phyloP scores from a whole-genome alignment of 2,113 vertebrate genomes.

The Crotalus viridis region DNA sequence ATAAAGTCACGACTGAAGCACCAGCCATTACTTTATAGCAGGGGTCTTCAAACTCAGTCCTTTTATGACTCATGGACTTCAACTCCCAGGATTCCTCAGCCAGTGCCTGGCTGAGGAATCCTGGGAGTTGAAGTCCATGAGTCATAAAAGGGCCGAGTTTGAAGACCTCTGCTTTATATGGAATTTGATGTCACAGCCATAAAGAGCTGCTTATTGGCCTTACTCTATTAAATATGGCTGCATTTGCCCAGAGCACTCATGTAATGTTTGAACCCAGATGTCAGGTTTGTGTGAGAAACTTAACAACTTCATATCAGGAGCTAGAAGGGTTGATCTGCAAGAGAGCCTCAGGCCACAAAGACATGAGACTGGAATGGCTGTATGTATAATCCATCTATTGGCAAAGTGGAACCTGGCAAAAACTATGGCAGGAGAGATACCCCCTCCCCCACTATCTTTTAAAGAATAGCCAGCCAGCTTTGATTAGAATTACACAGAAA shows the following conservation, averaged over 20 bases:
- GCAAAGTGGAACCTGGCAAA: background rate
- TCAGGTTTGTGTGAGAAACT: background rate
- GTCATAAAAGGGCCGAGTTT: too few relatives aligned
- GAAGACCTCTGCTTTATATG: background rate
- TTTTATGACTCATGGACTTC: too few relatives aligned
- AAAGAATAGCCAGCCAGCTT: background rate
- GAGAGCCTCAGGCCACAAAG: background rate
- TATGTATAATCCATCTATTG: background rate
- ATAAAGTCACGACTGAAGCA: too few relatives aligned
- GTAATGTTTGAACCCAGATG: background rate
- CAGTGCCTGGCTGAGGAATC: too few relatives aligned
- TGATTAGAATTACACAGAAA: background rate
- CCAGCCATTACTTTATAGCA: too few relatives aligned
- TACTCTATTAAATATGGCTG: background rate
- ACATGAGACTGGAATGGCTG: background rate
- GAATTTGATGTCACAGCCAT: background rate
- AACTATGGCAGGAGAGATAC: background rate
- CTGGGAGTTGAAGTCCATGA: too few relatives aligned
- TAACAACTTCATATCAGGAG: background rate
- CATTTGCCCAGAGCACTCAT: background rate
- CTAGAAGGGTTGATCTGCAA: background rate
- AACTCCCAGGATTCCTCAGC: too few relatives aligned
- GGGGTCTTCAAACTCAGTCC: too few relatives aligned
- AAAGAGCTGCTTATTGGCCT: background rate
- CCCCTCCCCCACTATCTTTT: background rate